Conservation (phyloP, 2,113 vertebrate species). For the Cynocephalus volans region DNA sequence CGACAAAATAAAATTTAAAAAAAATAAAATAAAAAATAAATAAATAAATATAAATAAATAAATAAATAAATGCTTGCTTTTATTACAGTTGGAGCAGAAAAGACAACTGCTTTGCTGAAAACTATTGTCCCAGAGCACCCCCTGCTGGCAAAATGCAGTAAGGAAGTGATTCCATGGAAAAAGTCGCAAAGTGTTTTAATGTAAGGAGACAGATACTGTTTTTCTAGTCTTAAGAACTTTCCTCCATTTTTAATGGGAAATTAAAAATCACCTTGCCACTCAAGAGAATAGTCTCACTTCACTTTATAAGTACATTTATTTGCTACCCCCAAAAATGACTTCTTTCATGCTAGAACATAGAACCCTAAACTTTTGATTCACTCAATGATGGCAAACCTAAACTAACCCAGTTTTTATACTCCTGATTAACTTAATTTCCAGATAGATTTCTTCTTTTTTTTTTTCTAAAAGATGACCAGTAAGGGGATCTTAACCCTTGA, state of each 20-base stretch:
- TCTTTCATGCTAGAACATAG: background rate
- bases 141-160: conserved; percentile 81
- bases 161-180: background rate
- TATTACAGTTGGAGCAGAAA: background rate
- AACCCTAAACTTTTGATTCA: background rate
- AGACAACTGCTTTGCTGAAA: background rate
- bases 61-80: too few relatives aligned
- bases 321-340: background rate
- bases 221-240: background rate
- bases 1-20: too few relatives aligned
- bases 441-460: conserved; percentile 4
- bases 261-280: conserved; percentile 25
- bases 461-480: too few relatives aligned
- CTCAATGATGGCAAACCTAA: background rate
- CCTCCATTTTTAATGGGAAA: background rate
- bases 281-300: background rate
- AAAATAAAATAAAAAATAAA: too few relatives aligned
- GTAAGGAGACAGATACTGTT: background rate
- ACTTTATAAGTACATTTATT: background rate
- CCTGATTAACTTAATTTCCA: conserved; percentile 13
- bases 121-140: conserved; percentile 82
- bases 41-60: too few relatives aligned
- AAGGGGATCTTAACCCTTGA: too few relatives aligned
- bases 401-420: conserved; percentile 27
- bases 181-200: background rate